A percentile compares a stretch with the other conserved stretches of the same genome.
phyloP scores from a whole-genome alignment of 2,797 vertebrate species.

The Gila robusta region DNA sequence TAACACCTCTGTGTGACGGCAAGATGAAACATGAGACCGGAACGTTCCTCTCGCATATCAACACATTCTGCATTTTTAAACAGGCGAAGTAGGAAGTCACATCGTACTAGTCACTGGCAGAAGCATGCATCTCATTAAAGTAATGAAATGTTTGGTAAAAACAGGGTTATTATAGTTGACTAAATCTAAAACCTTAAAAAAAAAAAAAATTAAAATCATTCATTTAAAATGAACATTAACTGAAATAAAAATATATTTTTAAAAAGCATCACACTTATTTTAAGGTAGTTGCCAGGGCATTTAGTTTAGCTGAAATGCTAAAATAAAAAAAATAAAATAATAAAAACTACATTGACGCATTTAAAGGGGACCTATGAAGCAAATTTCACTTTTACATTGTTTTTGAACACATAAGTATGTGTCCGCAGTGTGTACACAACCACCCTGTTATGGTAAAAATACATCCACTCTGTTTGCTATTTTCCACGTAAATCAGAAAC shows the following conservation, averaged over 20 bases:
- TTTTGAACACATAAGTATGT: not conserved
- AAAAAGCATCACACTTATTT: not conserved
- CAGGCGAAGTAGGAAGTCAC: not conserved
- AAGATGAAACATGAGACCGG: conserved; percentile 28
- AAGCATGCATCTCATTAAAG: not conserved
- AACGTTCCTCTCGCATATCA: conserved; percentile 24
- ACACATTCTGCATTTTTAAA: conserved; percentile 48
- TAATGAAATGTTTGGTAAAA: not conserved
- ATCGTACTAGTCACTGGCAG: not conserved
- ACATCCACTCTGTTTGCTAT: not conserved
- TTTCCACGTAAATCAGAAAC: not conserved
- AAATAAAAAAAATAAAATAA: no score
- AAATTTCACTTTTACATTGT: not conserved
- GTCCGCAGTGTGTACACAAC: not conserved
- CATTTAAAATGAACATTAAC: not conserved
- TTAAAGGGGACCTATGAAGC: not conserved
- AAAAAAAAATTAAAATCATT: not conserved
- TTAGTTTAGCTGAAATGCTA: not conserved
- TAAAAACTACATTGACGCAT: not conserved
- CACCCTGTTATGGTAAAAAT: not conserved
- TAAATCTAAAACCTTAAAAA: not conserved
- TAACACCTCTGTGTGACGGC: conserved; percentile 9
- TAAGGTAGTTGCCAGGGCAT: not conserved
- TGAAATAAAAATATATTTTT: not conserved
- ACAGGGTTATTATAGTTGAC: not conserved